These are phyloP conservation scores for Polypedilum vanderplanki DNA, from an alignment of 1,140 invertebrate genomes.

Conservation along the genomic window DNA sequence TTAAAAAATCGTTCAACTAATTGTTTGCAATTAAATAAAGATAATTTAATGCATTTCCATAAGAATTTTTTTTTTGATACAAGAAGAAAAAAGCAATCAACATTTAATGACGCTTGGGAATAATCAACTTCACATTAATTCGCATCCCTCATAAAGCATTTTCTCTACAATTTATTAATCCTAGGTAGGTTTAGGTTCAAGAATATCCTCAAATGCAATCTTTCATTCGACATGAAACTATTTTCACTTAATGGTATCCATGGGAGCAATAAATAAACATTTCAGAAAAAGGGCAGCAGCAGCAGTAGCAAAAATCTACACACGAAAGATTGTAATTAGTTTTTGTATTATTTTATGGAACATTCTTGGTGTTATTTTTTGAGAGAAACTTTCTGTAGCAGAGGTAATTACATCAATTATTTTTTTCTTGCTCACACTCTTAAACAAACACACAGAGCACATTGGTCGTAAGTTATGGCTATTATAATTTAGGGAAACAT, in stretches of 20 bases:
- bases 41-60: too few relatives aligned
- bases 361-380: too few relatives aligned
- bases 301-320: slow-evolving; percentile 17
- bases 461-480: too few relatives aligned
- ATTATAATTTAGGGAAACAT: too few relatives aligned
- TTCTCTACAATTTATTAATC: background rate
- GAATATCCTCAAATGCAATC: background rate
- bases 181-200: background rate
- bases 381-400: background rate
- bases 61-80: too few relatives aligned
- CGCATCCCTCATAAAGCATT: slow-evolving; percentile 5
- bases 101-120: background rate
- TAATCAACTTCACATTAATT: slow-evolving; percentile 13
- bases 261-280: slow-evolving; percentile 18
- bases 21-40: background rate
- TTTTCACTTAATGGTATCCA: background rate
- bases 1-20: background rate
- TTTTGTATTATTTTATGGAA: background rate
- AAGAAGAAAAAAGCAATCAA: too few relatives aligned
- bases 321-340: background rate
- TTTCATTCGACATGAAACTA: background rate
- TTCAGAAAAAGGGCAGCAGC: slow-evolving; percentile 1
- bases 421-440: too few relatives aligned
- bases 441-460: too few relatives aligned
- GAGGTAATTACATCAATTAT: background rate